phyloP scores from a whole-genome alignment of 2,888 invertebrate species.

The Nematopogon swammerdamellus region DNA sequence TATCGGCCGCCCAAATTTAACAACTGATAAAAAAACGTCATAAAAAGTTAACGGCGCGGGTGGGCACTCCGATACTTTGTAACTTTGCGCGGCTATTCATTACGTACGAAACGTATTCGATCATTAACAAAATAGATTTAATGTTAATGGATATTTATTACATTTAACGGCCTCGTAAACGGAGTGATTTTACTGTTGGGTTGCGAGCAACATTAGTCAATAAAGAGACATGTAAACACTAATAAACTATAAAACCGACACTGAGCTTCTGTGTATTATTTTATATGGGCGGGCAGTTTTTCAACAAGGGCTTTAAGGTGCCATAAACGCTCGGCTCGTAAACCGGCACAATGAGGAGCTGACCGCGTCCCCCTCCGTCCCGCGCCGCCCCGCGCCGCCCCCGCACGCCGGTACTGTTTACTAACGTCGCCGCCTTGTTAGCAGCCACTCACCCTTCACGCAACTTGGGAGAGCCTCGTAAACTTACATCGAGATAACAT shows the following conservation, averaged over 20 bases:
- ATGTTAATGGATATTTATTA: background rate
- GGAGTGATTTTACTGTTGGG: background rate
- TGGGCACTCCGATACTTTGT: background rate
- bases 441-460: background rate
- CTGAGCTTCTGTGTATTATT: background rate
- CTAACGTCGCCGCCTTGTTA: background rate
- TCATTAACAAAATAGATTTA: conserved; percentile 36
- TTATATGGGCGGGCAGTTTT: background rate
- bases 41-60: background rate
- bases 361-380: background rate
- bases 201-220: background rate
- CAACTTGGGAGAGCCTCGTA: too few species aligned
- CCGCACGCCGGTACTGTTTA: background rate
- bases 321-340: background rate
- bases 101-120: conserved; percentile 18
- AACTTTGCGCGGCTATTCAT: background rate
- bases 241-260: background rate
- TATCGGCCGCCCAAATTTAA: background rate
- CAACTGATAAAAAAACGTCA: background rate
- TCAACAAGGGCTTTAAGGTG: background rate
- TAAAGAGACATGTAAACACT: background rate
- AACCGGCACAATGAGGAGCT: background rate
- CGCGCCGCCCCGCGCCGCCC: background rate
- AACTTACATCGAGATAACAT: too few species aligned
- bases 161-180: background rate